Conservation (phyloP, 2,888 invertebrate species). For the Apamea anceps region DNA sequence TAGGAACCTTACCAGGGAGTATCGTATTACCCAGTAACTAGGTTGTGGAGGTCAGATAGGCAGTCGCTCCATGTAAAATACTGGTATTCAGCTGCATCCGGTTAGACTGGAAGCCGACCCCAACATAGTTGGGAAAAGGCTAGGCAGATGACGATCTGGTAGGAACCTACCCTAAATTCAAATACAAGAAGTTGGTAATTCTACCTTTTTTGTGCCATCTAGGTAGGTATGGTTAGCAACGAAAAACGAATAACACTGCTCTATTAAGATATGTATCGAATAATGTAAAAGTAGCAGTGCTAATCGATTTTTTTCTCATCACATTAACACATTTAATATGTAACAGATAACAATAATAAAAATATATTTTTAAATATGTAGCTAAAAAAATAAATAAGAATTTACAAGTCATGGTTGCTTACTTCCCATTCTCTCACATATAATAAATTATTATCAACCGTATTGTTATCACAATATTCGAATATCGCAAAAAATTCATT, state of each 20-base stretch:
- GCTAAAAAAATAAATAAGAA: neutral
- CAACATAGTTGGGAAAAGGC: too few species aligned
- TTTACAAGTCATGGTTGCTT: neutral
- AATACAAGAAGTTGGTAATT: neutral
- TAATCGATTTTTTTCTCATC: neutral
- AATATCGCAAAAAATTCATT: slow-evolving; percentile 56
- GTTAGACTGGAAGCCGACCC: too few species aligned
- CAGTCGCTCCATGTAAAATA: too few species aligned
- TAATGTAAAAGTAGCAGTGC: neutral
- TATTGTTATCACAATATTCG: slow-evolving; percentile 38
- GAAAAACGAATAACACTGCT: neutral
- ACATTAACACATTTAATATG: neutral
- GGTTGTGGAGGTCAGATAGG: too few species aligned
- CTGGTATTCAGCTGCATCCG: too few species aligned
- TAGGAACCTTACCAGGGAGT: too few species aligned
- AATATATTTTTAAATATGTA: neutral
- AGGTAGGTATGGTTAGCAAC: neutral
- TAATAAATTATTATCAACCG: slow-evolving; percentile 21
- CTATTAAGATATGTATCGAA: neutral
- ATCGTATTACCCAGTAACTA: too few species aligned
- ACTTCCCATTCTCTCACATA: slow-evolving; percentile 3
- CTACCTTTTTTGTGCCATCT: neutral
- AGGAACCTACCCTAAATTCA: neutral
- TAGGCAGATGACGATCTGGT: too few species aligned
- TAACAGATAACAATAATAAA: neutral